Evolutionary conservation across 2,797 vertebrate genomes (phyloP), one percentile per base, ranked within the genome.

Genomic region (Acipenser transmontanus): DNA sequence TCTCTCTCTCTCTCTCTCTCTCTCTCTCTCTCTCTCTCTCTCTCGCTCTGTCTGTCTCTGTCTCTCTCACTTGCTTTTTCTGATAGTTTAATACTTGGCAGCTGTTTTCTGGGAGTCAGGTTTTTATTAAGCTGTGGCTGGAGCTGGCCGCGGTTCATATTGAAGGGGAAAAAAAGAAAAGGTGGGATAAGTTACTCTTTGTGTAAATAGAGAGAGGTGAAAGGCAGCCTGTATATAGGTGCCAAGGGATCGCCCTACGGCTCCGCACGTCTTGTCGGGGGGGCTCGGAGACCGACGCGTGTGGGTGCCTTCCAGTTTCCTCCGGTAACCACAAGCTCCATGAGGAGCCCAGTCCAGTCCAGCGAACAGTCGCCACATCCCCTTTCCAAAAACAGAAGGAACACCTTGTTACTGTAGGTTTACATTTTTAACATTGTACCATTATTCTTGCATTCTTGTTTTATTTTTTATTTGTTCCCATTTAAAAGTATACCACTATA

Each of bases 181-280:
- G 76, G 75, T 75, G 77, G 88, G 89, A 95, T 94, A 96, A 94
- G 91, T 89, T 89, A 77, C 80, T 85, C 93, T 96, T 96, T 96
- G 93, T 97, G 92, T 88, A 83, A 87, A 83, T 80, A 82, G 82
- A 87, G 89, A 88, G 90, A 93, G 92, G 89, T 93, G 91, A 95
- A 94, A 94, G 89, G 87, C 83, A 78, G 88, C 85, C 88, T 92
- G 89, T 93, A 89, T 91, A 82, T 72, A 77, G 86, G 82, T 89
- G 88, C 83, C 74, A 70, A 78, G 83, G 88, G 87, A 89, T 91
- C 88, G 84, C 79, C 85, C 80, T 85, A 84, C 78, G 90, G 93
- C 92, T 95, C 92, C 88, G 77, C 82, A 70, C 71, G 85, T 90
- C 88, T 91, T 85, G 82, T 80, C 68, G 71, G 68, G 74, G 81